Percentiles rank a stretch among this genome's conserved stretches.
phyloP scores from a whole-genome alignment of 2,797 vertebrate species.

The Gymnoscopelus microlampas region DNA sequence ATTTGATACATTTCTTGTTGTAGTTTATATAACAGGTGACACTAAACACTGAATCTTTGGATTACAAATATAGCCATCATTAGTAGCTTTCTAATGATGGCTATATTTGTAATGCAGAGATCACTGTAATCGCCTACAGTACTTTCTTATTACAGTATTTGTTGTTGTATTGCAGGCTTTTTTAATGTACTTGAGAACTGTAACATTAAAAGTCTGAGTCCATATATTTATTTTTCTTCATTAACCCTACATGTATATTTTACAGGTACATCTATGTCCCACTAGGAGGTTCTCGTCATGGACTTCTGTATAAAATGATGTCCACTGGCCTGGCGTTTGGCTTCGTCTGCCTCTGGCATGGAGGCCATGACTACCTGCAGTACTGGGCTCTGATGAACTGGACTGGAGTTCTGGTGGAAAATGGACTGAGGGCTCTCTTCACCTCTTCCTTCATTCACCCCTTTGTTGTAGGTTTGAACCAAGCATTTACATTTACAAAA shows the following conservation, averaged over 20 bases:
- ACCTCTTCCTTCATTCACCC: conserved; percentile 73
- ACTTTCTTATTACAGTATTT: no score
- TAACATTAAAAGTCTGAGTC: no score
- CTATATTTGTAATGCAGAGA: no score
- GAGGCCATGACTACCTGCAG: conserved; percentile 91
- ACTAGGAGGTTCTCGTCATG: conserved; percentile 88
- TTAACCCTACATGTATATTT: not conserved
- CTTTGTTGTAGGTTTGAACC: conserved; percentile 82
- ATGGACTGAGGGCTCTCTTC: conserved; percentile 78
- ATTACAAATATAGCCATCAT: no score
- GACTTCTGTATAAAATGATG: conserved; percentile 80
- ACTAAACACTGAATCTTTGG: no score
- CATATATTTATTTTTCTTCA: no score
- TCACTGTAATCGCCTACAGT: no score
- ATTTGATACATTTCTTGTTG: no score
- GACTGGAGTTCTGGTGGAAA: conserved; percentile 89
- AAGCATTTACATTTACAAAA: conserved; percentile 6
- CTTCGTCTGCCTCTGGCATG: conserved; percentile 96
- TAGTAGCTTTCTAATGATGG: no score
- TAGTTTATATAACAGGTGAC: no score
- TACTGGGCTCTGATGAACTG: conserved; percentile 95
- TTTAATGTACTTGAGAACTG: no score
- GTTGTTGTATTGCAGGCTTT: no score
- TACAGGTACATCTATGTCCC: conserved; percentile 96
- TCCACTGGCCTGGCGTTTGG: conserved; percentile 90